Evolutionary conservation across 2,113 vertebrate genomes (phyloP).

Genomic region (Progne subis): DNA sequence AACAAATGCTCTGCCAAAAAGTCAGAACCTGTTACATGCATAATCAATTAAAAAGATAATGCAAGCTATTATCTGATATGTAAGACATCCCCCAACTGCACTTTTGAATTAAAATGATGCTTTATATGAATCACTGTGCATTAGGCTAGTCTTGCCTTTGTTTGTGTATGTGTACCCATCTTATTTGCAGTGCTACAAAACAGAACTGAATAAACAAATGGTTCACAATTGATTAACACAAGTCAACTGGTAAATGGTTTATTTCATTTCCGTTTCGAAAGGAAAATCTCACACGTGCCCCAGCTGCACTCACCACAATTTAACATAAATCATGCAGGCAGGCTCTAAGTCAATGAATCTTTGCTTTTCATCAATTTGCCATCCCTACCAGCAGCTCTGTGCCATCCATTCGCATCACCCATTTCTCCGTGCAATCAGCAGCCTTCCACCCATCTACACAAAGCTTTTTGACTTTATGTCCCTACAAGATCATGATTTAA

Average conservation of each 20-base stretch:
- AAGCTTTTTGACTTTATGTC: not conserved
- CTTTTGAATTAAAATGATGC: not conserved
- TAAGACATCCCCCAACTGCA: not conserved
- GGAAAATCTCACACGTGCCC: not conserved
- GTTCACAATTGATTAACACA: not conserved
- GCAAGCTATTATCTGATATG: not conserved
- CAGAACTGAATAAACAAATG: constrained; percentile 9
- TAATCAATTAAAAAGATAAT: not conserved
- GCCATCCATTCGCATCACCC: not conserved
- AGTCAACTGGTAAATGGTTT: not conserved
- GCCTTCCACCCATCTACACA: not conserved
- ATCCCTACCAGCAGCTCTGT: not conserved
- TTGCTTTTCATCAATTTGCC: not conserved
- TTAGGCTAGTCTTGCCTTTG: not conserved
- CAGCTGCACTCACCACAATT: not conserved
- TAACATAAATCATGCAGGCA: not conserved
- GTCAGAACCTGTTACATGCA: not conserved
- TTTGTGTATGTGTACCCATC: not conserved
- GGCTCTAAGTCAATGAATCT: not conserved
- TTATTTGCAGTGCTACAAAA: not conserved
- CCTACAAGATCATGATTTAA: not conserved
- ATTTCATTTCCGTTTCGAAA: not conserved
- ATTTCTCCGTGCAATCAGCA: not conserved
- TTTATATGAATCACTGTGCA: not conserved
- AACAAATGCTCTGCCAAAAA: not conserved